Evolutionary conservation across 1,140 invertebrate species (phyloP), one percentile per base, ranked within the genome.

Genomic region (Frieseomelitta varia): DNA sequence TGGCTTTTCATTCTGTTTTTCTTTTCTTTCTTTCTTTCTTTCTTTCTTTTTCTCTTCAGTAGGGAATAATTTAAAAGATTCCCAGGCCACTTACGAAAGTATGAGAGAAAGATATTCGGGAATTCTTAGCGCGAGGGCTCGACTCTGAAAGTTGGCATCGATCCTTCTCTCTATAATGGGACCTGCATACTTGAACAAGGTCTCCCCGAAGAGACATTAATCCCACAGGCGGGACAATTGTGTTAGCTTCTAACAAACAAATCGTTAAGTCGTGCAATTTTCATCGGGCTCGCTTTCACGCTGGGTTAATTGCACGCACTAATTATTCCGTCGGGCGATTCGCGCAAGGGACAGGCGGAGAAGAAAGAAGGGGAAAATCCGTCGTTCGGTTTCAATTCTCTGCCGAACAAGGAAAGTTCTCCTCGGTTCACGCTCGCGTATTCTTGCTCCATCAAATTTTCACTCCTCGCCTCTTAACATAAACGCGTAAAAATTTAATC

Each of bases 71-170:
- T 39, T 24, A 21, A 47, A 3, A 61, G 58, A 61, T 61, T 14
- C 39, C 8, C 24, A 24, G 14, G 58, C 24, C 24, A 1, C 3
- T 24, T 61, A 12, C 12, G 10, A n/a, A 15, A 12, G 24, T 21
- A 15, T 30, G 14, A 71, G 24, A 51, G 19, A 21, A 67, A 21
- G 65, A 19, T 34, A n/a, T 34, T 19, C 17, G 19, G 10, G 65
- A 67, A 34, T 67, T 19, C 19, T 85, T 88, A 76, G 74, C 81
- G 77, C 84, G 67, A 15, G 68, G 87, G 75, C 72, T 73, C 84
- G 21, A 58, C 61, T 65, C 39, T 67, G 68, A 39, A 67, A 51
- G 69, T 74, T 15, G 14, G 30, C 81, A 85, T 88, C 79, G 83
- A 85, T 88, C 71, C 51, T 82, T n/a, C 58, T n/a, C 58, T 24